Evolutionary conservation across 2,797 vertebrate genomes (phyloP), one percentile per base, ranked within the genome.

Genomic region (Nannoperca australis): DNA sequence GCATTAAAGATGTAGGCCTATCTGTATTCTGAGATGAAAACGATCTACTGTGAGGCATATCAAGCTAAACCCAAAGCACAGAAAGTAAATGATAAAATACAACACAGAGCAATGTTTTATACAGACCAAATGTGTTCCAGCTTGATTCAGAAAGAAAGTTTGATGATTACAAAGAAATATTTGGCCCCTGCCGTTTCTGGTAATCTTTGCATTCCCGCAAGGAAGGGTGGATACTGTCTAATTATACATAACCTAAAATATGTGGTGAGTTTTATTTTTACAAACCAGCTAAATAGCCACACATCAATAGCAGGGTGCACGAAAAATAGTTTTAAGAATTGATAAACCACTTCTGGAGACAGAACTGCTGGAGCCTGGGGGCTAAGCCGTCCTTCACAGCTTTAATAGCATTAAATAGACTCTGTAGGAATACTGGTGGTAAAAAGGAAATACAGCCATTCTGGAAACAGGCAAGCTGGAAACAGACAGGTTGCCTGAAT

Each of bases 391-490:
- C 32, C n/a, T 36, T n/a, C 51, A 20, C 44, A 56, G 61, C 45
- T 72, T 49, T 68, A 71, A 72, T 49, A 70, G 76, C 66, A 80
- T 84, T 73, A 79, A 78, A 78, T 60, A 61, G 67, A 78, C 32
- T 78, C 66, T 55, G 58, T 11, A 47, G 66, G 73, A 42, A 76
- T 77, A 61, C 78, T 36, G 44, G 38, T 49, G 58, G 68, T 55
- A 70, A 51, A 79, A 20, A 59, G 80, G 70, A 86, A 85, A 80
- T 67, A 73, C 42, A 61, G 61, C 49, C 55, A 73, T 77, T 47
- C 45, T 77, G 84, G 55, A 88, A 91, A 89, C 68, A 34, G 91
- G 85, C 78, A 89, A 63, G 50, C 87, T 70, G 18, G 58, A 61
- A 22, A 42, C 69, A 32, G 91, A 87, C 79, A 89, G 58, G 50